Conservation (phyloP, 2,888 invertebrate genomes). For the Agrochola circellaris region DNA sequence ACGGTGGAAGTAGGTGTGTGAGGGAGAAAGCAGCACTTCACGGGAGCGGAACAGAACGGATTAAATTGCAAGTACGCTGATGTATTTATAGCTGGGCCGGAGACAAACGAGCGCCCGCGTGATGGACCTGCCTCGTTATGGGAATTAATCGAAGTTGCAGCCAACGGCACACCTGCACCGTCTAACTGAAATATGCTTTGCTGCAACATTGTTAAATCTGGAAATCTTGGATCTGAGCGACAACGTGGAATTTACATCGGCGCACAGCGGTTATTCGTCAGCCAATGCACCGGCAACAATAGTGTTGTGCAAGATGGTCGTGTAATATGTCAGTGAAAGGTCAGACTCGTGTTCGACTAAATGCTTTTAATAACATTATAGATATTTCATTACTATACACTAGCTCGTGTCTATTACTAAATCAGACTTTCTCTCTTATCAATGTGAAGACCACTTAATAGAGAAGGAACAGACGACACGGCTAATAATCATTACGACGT, state of each 20-base stretch:
- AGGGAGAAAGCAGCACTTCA: conserved; percentile 77
- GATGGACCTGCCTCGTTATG: conserved; percentile 91
- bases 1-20: conserved; percentile 69
- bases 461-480: too few species aligned
- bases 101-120: conserved; percentile 89
- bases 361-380: conserved; percentile 39
- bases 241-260: conserved; percentile 40
- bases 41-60: conserved; percentile 87
- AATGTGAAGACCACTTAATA: neutral
- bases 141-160: conserved; percentile 90
- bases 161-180: conserved; percentile 86
- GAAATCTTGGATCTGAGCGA: conserved; percentile 56
- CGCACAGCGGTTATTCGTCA: conserved; percentile 45
- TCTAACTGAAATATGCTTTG: conserved; percentile 85
- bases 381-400: neutral
- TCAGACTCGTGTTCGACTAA: conserved; percentile 49
- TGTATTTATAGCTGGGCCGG: conserved; percentile 89
- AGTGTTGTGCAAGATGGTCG: conserved; percentile 47
- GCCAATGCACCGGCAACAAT: conserved; percentile 49
- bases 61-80: conserved; percentile 90
- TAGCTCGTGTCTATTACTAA: neutral
- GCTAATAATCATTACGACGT: neutral
- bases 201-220: conserved; percentile 69
- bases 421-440: conserved; percentile 3
- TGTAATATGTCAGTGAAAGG: conserved; percentile 56